Evolutionary conservation across 1,140 invertebrate genomes (phyloP).

Genomic region (Vollenhovia emeryi): DNA sequence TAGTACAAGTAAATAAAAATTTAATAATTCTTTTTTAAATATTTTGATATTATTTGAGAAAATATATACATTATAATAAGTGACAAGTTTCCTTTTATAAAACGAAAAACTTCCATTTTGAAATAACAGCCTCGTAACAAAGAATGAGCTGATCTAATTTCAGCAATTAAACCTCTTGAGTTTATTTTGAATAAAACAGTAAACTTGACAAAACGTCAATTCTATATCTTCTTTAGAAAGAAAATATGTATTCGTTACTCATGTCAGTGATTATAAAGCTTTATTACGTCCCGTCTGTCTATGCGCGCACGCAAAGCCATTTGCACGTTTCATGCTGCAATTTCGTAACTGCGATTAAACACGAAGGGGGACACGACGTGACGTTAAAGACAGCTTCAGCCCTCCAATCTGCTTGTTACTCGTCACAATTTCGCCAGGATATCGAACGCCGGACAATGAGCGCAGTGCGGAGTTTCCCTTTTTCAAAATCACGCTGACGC

Average conservation of each 20-base stretch:
- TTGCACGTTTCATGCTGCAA: slow-evolving; percentile 43
- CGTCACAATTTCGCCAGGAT: slow-evolving; percentile 40
- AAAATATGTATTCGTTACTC: not conserved
- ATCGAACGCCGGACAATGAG: slow-evolving; percentile 15
- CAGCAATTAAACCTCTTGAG: not conserved
- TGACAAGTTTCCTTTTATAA: not conserved
- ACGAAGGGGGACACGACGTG: slow-evolving; percentile 42
- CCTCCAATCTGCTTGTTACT: slow-evolving; percentile 48
- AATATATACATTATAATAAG: not conserved
- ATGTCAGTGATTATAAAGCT: slow-evolving; percentile 25
- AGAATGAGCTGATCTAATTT: not conserved
- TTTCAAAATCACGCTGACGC: slow-evolving; percentile 40
- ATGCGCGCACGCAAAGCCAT: not conserved
- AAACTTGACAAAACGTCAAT: not conserved
- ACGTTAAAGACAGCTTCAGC: slow-evolving; percentile 49
- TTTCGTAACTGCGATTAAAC: slow-evolving; percentile 53
- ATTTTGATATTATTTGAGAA: not conserved
- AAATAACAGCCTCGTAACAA: not conserved
- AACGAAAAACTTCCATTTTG: not conserved
- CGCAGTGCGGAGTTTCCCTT: slow-evolving; percentile 13
- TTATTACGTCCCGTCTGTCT: slow-evolving; percentile 13
- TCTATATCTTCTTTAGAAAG: not conserved
- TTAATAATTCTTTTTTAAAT: too few relatives aligned
- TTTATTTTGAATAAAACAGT: not conserved
- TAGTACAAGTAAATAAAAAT: too few relatives aligned